Percentiles rank a stretch among this genome's conserved stretches.
These are phyloP conservation scores for Engraulis encrasicolus DNA, from an alignment of 2,113 vertebrate species.

Conservation along the genomic window DNA sequence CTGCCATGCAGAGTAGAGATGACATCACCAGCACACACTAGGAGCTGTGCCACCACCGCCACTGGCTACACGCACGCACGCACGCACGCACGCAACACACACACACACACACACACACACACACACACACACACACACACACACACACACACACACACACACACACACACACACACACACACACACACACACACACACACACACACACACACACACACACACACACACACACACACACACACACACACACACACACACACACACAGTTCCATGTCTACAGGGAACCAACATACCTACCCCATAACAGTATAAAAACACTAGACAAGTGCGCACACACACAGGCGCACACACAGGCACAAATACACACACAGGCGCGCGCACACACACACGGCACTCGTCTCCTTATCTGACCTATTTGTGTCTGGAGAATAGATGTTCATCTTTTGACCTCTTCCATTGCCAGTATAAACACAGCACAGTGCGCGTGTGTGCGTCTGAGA, in stretches of 20 bases:
- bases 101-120: too few relatives aligned
- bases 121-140: not conserved
- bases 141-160: too few relatives aligned
- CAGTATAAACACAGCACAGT: too few relatives aligned
- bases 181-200: too few relatives aligned
- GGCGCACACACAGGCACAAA: too few relatives aligned
- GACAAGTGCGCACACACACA: not conserved
- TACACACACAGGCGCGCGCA: too few relatives aligned
- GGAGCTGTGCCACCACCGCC: not conserved
- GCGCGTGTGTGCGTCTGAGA: too few relatives aligned
- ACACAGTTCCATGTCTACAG: not conserved
- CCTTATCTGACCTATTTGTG: not conserved
- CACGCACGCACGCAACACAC: too few relatives aligned
- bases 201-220: constrained; percentile 22
- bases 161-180: not conserved
- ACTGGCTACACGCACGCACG: too few relatives aligned
- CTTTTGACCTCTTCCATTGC: too few relatives aligned
- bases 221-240: constrained; percentile 9
- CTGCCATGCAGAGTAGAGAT: not conserved
- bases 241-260: too few relatives aligned
- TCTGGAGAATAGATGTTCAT: not conserved
- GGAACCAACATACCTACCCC: not conserved
- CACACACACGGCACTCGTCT: constrained; percentile 15
- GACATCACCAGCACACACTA: constrained; percentile 24
- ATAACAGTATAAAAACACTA: too few relatives aligned